A percentile compares a stretch with the other conserved stretches of the same genome.
Conservation (phyloP, 2,113 vertebrate genomes). For the Rhinichthys klamathensis region DNA sequence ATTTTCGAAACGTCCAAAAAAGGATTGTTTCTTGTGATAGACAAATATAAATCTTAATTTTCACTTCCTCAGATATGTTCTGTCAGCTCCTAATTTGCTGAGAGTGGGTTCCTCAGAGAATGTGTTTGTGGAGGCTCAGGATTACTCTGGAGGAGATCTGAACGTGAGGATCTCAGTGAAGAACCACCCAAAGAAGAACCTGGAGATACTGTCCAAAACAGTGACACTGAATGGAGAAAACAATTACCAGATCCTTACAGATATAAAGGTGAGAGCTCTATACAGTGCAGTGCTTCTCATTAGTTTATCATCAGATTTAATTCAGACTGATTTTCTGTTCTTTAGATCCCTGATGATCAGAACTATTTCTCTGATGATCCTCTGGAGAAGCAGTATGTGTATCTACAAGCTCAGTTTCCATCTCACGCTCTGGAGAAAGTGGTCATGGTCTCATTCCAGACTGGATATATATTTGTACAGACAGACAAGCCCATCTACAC, state of each 20-base stretch:
- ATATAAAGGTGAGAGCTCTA: conserved; percentile 40
- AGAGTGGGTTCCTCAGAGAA: conserved; percentile 70
- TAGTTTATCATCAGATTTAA: background rate
- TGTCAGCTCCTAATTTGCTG: conserved; percentile 74
- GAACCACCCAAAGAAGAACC: conserved; percentile 63
- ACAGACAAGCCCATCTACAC: conserved; percentile 53
- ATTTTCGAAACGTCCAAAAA: background rate
- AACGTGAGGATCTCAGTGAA: conserved; percentile 54
- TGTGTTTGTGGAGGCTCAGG: conserved; percentile 75
- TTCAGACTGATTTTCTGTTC: background rate
- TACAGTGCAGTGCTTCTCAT: background rate
- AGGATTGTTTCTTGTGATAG: background rate
- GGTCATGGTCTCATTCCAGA: conserved; percentile 56
- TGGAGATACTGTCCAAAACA: background rate
- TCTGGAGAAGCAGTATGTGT: conserved; percentile 51
- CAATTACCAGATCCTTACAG: conserved; percentile 57
- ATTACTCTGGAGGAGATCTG: conserved; percentile 33
- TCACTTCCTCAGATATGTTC: conserved; percentile 57
- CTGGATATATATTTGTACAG: conserved; percentile 59
- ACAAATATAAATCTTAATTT: background rate
- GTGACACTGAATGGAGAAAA: conserved; percentile 52
- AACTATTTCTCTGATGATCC: conserved; percentile 14
- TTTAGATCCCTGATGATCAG: conserved; percentile 44
- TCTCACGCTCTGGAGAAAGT: conserved; percentile 30
- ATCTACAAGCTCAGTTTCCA: conserved; percentile 49